These are phyloP conservation scores for Coregonus suidteri DNA, from an alignment of 2,797 vertebrate species.

Conservation along the genomic window DNA sequence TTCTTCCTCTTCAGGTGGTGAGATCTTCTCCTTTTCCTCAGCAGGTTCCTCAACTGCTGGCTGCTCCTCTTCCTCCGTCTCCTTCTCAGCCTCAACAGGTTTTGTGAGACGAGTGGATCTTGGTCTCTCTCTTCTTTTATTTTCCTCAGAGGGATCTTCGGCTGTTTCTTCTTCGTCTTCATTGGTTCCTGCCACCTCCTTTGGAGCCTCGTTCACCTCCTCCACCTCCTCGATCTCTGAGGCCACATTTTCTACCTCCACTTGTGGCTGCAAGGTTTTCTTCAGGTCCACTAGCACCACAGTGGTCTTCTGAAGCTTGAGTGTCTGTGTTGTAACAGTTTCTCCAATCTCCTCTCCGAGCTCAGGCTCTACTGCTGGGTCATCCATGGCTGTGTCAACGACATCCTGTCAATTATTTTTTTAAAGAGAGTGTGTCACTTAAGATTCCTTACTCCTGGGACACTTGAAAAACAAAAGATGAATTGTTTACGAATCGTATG, in stretches of 20 bases:
- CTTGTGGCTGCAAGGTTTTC: background rate
- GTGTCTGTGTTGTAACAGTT: background rate
- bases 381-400: background rate
- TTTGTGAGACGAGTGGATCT: too few relatives aligned
- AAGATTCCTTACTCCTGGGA: too few relatives aligned
- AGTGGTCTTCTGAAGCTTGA: background rate
- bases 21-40: slow-evolving; percentile 3
- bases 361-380: background rate
- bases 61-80: background rate
- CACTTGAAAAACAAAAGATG: too few relatives aligned
- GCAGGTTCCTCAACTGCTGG: background rate
- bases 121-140: too few relatives aligned
- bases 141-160: too few relatives aligned
- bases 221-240: background rate
- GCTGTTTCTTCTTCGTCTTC: too few relatives aligned
- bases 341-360: background rate
- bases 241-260: background rate
- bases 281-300: slow-evolving; percentile 2
- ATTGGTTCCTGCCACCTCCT: background rate
- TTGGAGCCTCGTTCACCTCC: background rate
- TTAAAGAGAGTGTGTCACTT: too few relatives aligned
- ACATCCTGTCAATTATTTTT: background rate
- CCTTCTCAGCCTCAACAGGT: background rate
- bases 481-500: too few relatives aligned
- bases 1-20: slow-evolving; percentile 22